Percentiles rank a stretch among this genome's conserved stretches.
Evolutionary conservation across 2,888 invertebrate genomes (phyloP).

Genomic region (Monopis laevigella): DNA sequence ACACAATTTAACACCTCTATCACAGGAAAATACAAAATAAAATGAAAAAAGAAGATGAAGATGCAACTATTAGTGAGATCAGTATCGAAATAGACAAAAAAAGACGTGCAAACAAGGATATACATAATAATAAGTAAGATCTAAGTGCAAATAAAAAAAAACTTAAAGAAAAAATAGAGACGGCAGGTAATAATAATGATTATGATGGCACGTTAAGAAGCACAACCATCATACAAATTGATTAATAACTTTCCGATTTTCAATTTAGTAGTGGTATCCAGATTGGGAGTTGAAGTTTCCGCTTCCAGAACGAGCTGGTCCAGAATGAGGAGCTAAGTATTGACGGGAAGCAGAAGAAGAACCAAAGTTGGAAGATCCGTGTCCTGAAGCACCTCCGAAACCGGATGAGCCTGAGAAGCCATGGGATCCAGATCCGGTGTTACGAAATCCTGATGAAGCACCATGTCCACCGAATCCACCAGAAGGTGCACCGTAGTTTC

Average conservation of each 20-base stretch:
- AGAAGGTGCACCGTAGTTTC: conserved; percentile 24
- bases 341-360: conserved; percentile 44
- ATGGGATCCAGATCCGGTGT: neutral
- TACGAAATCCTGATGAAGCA: neutral
- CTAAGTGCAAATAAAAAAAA: neutral
- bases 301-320: conserved; percentile 41
- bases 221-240: conserved; percentile 2
- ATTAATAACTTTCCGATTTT: conserved; percentile 1
- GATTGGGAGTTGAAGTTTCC: conserved; percentile 57
- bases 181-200: neutral
- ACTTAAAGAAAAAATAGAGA: neutral
- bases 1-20: no score
- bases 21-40: no score
- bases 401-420: neutral
- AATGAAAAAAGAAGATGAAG: no score
- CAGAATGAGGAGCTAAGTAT: conserved; percentile 51
- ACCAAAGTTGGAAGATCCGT: conserved; percentile 20
- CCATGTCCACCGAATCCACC: conserved; percentile 14
- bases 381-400: conserved; percentile 11
- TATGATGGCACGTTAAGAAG: conserved; percentile 2
- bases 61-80: conserved; percentile 6
- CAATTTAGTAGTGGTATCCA: conserved; percentile 49
- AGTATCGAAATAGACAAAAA: neutral
- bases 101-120: neutral
- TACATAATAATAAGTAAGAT: neutral